Percentiles rank a stretch among this genome's conserved stretches.
Evolutionary conservation across 2,888 invertebrate species (phyloP).

Genomic region (Cerceris ruficornis): DNA sequence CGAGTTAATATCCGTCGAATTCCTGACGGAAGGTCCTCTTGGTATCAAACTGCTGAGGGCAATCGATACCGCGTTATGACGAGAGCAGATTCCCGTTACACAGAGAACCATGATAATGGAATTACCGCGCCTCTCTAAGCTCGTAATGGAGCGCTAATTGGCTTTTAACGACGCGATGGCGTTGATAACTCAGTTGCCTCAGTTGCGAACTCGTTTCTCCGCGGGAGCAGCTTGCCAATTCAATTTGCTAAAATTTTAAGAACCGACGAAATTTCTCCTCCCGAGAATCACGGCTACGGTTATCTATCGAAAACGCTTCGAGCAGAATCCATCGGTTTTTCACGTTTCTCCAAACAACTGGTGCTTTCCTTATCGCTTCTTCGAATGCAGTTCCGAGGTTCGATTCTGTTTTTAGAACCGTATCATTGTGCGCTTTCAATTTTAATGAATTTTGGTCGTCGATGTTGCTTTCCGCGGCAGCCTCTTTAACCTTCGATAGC

Average conservation of each 20-base stretch:
- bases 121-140: conserved; percentile 78
- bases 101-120: conserved; percentile 75
- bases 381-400: no score
- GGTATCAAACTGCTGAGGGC: conserved; percentile 51
- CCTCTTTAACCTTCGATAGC: no score
- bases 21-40: background rate
- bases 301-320: no score
- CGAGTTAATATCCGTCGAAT: background rate
- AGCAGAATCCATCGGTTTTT: no score
- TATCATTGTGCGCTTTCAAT: no score
- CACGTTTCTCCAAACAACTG: no score
- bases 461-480: no score
- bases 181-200: conserved; percentile 78
- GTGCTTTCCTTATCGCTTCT: no score
- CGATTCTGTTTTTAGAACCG: no score
- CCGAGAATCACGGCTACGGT: no score
- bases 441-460: no score
- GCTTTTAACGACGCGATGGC: conserved; percentile 81
- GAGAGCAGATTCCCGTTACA: conserved; percentile 53
- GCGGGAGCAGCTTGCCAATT: conserved; percentile 22
- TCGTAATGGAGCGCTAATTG: conserved; percentile 82
- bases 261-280: background rate
- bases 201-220: conserved; percentile 73
- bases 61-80: conserved; percentile 76
- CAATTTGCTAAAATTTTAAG: conserved; percentile 19